A percentile compares a stretch with the other conserved stretches of the same genome.
Evolutionary conservation across 2,113 vertebrate genomes (phyloP).

Genomic region (Dasyurus viverrinus): DNA sequence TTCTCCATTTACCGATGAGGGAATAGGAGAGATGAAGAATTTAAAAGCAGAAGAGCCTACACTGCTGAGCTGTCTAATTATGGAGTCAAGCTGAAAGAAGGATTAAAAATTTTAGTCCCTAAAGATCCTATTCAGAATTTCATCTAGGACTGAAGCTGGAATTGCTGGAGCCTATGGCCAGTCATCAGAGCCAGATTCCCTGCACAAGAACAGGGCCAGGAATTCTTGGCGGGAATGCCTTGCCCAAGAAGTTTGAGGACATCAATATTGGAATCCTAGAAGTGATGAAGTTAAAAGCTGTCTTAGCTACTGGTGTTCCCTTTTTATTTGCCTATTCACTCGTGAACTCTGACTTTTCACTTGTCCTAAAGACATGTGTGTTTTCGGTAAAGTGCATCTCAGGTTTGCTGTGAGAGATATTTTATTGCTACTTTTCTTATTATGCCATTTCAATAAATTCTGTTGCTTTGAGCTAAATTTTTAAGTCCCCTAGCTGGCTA

Average conservation of each 20-base stretch:
- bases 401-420: not conserved
- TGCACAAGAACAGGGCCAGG: not conserved
- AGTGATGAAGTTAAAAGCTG: not conserved
- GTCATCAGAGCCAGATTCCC: not conserved
- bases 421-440: not conserved
- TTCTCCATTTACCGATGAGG: not conserved
- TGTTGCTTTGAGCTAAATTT: not conserved
- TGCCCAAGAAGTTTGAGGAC: not conserved
- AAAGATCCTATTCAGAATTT: not conserved
- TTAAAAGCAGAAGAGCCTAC: not conserved
- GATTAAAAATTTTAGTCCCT: not conserved
- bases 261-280: not conserved
- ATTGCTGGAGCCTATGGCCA: not conserved
- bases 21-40: not conserved
- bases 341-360: not conserved
- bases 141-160: not conserved
- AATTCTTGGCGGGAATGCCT: not conserved
- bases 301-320: not conserved
- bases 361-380: not conserved
- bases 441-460: not conserved
- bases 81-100: not conserved
- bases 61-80: not conserved
- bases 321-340: not conserved
- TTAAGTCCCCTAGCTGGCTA: too few relatives aligned
- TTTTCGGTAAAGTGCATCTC: not conserved